Base-by-base conservation (phyloP, 2,888 invertebrate species). In the Himalopsyche tibetana region DNA sequence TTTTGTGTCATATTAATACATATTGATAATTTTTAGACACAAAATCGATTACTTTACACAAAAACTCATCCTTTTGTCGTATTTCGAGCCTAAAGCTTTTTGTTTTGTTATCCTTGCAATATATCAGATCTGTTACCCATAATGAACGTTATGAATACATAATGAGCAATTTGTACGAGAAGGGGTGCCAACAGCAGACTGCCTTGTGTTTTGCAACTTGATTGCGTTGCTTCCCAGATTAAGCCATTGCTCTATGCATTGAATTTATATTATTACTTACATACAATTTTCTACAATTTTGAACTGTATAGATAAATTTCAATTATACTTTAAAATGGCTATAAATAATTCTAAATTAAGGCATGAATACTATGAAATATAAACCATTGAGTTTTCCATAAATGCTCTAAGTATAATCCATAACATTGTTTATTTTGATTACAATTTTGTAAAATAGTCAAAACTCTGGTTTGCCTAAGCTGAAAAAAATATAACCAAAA, bases 141-240 rank as follows among this genome's bases (percentile, higher is more conserved):
- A 87, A 87, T 87, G 85, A 87, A 84, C 84, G 87, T 84, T 82
- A 87, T 87, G 87, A 87, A 87, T 87, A 87, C 87, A 51, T 83
- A 86, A 87, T 86, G 87, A 87, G 87, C 84, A 85, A 87, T 87
- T 87, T 84, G 79, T 86, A 36, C 40, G 81, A 28, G 36, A 56
- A 69, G 74, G 84, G 69, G 79, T 80, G 86, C 42, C 74, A 36
- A 74, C 56, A 82, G 36, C 42, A 11, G 63, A 63, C 63, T 63
- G 63, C 63, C 63, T 63, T 63, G 63, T 63, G 63, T 63, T 63
- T 63, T 63, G 63, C 63, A 63, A 63, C 63, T 63, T 63, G 63
- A 63, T 63, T 63, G 63, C 63, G 63, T 63, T 63, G 63, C 63
- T 63, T 63, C 19, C 63, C 63, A 63, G 63, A 63, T 19, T 63